Evolutionary conservation across 2,888 invertebrate species (phyloP), one percentile per base, ranked within the genome.

Genomic region (Pheosia tremula): DNA sequence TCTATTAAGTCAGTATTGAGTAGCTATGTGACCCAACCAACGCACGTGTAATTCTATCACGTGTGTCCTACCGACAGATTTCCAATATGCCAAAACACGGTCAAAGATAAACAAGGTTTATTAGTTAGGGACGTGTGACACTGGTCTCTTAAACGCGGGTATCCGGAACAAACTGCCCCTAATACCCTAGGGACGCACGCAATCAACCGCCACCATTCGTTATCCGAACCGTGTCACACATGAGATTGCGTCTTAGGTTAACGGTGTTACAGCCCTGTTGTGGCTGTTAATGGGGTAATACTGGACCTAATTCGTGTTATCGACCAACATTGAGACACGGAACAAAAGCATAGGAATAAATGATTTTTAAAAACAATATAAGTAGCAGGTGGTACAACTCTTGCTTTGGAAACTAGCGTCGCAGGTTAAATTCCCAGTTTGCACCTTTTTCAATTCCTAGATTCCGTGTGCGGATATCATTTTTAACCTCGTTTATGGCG

Each of bases 81-180:
- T 72, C 61, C 65, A 68, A 68, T 64, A 72, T 66, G 55, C 57
- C 66, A 67, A 69, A 80, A 81, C 75, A 78, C 78, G 77, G 77
- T 78, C 75, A 77, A 66, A 68, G 69, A 75, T 69, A 77, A 79
- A 79, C 75, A 77, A 74, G 68, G 67, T 78, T 80, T 81, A 82
- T 83, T 82, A 74, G 71, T 72, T 68, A 38, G 56, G 59, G 69
- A 61, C 66, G 64, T 68, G 74, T 69, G 72, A 74, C 71, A 71
- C 53, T 36, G 56, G 72, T 78, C 80, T 80, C 84, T 87, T 87
- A 88, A 87, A 79, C 72, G 74, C 78, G 71, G 82, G 77, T 83
- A 83, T 87, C 84, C 82, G 78, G 85, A 82, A 77, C 78, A 85
- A 68, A 55, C 58, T 74, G 81, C 80, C 82, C 77, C 74, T 80